phyloP scores from a whole-genome alignment of 2,797 vertebrate species.

The Lutjanus argentimaculatus region DNA sequence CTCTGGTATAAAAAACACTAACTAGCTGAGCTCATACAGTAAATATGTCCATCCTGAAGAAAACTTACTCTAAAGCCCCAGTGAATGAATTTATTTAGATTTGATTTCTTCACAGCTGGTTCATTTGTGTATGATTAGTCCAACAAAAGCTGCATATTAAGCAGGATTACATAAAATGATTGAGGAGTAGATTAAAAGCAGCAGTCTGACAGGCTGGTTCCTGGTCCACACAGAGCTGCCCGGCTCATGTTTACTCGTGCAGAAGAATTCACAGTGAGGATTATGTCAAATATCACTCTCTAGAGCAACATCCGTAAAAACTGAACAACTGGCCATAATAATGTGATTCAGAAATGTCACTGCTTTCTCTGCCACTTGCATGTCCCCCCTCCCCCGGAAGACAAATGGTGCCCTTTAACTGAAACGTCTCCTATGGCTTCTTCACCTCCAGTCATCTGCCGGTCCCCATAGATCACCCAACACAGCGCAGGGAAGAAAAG shows the following conservation, averaged over 20 bases:
- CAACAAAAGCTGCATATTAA: too few relatives aligned
- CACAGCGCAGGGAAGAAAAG: not conserved
- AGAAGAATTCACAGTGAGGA: constrained; percentile 1
- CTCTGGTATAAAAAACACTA: not conserved
- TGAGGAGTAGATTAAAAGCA: not conserved
- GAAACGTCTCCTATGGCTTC: constrained; percentile 36
- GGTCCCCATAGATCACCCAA: constrained; percentile 28
- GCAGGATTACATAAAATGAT: too few relatives aligned
- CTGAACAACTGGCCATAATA: constrained; percentile 32
- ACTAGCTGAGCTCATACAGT: not conserved
- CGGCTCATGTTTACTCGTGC: constrained; percentile 6
- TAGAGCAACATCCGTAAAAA: constrained; percentile 31
- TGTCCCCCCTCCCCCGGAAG: constrained; percentile 9
- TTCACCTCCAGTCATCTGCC: constrained; percentile 32
- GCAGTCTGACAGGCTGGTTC: not conserved
- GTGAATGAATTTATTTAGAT: not conserved
- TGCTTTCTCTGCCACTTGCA: constrained; percentile 35
- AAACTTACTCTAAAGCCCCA: not conserved
- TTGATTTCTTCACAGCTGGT: not conserved
- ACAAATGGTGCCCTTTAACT: constrained; percentile 61
- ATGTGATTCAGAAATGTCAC: constrained; percentile 57
- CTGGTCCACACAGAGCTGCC: not conserved
- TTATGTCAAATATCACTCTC: constrained; percentile 44
- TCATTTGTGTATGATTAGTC: not conserved
- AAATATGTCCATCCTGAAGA: not conserved